Conservation (phyloP, 2,888 invertebrate species). For the Andrena trimmerana region DNA sequence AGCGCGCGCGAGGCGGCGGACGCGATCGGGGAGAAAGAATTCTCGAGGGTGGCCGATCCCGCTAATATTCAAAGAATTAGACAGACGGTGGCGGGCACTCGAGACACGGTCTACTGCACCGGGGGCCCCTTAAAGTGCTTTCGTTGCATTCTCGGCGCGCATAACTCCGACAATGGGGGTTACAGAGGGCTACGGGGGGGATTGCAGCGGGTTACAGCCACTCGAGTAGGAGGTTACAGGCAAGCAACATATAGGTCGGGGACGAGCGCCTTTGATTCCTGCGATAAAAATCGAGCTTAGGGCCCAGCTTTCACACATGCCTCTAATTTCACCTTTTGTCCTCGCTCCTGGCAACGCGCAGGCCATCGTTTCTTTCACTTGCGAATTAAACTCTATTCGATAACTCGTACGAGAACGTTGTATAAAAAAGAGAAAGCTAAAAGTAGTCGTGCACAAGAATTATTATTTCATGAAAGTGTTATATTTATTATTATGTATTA, state of each 20-base stretch:
- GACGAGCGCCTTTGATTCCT: slow-evolving; percentile 49
- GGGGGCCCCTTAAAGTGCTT: slow-evolving; percentile 74
- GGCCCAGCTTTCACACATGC: slow-evolving; percentile 54
- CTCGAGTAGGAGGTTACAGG: slow-evolving; percentile 67
- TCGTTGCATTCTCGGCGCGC: slow-evolving; percentile 70
- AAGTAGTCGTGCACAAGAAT: too few species aligned
- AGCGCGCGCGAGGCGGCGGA: slow-evolving; percentile 29
- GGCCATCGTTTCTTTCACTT: not conserved
- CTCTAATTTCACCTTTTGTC: slow-evolving; percentile 40
- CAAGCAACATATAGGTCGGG: slow-evolving; percentile 67
- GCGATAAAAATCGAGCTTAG: slow-evolving; percentile 67
- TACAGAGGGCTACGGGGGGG: slow-evolving; percentile 44
- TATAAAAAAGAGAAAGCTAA: too few species aligned
- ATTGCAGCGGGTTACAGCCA: slow-evolving; percentile 64
- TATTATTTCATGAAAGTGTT: too few species aligned
- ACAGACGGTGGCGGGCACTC: slow-evolving; percentile 77
- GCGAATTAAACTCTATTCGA: not conserved
- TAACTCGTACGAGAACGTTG: not conserved
- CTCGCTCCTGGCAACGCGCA: not conserved
- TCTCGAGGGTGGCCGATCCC: slow-evolving; percentile 71
- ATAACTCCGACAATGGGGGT: slow-evolving; percentile 69
- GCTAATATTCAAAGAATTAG: slow-evolving; percentile 79
- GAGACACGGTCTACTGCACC: slow-evolving; percentile 78
- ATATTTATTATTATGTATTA: too few species aligned
- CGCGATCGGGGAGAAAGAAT: slow-evolving; percentile 53